phyloP scores from a whole-genome alignment of 2,797 vertebrate genomes.

The Huso huso region DNA sequence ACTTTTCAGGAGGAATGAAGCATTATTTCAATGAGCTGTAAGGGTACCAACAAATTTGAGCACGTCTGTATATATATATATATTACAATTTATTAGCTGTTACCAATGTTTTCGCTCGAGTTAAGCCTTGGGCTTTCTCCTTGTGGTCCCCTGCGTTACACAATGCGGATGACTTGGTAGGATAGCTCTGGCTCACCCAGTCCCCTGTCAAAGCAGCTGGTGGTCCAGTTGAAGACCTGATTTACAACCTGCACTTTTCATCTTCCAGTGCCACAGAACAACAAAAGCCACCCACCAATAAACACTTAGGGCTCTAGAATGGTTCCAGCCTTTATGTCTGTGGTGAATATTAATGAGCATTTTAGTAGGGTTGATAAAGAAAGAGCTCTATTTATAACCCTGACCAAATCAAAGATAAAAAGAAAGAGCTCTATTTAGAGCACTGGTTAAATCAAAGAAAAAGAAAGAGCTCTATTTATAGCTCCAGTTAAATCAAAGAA shows the following conservation, averaged over 20 bases:
- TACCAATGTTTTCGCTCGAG: too few relatives aligned
- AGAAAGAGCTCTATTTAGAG: not conserved
- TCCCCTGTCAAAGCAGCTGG: not conserved
- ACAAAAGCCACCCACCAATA: slow-evolving; percentile 12
- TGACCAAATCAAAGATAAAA: too few relatives aligned
- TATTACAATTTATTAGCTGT: too few relatives aligned
- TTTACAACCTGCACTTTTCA: not conserved
- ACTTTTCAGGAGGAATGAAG: too few relatives aligned
- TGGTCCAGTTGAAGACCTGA: slow-evolving; percentile 1
- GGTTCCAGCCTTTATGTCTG: slow-evolving; percentile 6
- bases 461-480: not conserved
- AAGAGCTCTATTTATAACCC: not conserved
- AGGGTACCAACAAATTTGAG: too few relatives aligned
- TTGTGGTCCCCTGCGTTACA: too few relatives aligned
- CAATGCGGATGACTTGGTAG: not conserved
- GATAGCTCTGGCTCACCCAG: not conserved
- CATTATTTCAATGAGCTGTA: too few relatives aligned
- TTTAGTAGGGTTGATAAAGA: not conserved
- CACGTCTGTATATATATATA: too few relatives aligned
- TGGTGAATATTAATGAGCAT: slow-evolving; percentile 7
- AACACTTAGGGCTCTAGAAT: not conserved
- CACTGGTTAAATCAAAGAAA: not conserved
- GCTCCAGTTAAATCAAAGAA: not conserved
- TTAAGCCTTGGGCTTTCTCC: too few relatives aligned
- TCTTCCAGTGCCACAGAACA: not conserved